Percentiles rank a stretch among this genome's conserved stretches.
Evolutionary conservation across 2,113 vertebrate genomes (phyloP).

Genomic region (Probosciger aterrimus): DNA sequence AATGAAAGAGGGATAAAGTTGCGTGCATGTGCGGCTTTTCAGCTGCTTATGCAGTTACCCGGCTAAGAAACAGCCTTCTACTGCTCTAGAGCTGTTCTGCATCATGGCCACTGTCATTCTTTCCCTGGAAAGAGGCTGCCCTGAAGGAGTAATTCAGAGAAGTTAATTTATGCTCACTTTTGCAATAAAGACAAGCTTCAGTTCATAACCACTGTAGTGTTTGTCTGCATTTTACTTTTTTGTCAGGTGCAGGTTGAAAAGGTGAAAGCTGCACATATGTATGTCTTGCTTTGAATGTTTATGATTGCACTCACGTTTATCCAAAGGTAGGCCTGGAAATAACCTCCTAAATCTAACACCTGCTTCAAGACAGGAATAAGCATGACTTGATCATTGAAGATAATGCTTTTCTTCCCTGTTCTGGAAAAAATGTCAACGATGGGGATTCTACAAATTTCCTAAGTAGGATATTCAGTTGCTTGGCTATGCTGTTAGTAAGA

Average conservation of each 20-base stretch:
- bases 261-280: neutral
- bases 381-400: accelerated
- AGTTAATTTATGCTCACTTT: neutral
- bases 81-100: neutral
- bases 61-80: neutral
- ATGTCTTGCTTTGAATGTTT: neutral
- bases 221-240: neutral
- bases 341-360: neutral
- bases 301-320: neutral
- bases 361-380: neutral
- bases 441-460: neutral
- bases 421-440: neutral
- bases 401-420: neutral
- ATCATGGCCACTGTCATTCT: neutral
- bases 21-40: neutral
- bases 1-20: neutral
- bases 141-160: neutral
- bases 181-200: neutral
- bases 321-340: neutral
- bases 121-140: neutral
- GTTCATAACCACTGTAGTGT: neutral
- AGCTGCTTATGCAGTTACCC: neutral
- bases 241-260: neutral
- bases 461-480: neutral
- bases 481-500: neutral